Base-by-base conservation (phyloP, 2,888 invertebrate genomes). In the Alsophila aescularia region DNA sequence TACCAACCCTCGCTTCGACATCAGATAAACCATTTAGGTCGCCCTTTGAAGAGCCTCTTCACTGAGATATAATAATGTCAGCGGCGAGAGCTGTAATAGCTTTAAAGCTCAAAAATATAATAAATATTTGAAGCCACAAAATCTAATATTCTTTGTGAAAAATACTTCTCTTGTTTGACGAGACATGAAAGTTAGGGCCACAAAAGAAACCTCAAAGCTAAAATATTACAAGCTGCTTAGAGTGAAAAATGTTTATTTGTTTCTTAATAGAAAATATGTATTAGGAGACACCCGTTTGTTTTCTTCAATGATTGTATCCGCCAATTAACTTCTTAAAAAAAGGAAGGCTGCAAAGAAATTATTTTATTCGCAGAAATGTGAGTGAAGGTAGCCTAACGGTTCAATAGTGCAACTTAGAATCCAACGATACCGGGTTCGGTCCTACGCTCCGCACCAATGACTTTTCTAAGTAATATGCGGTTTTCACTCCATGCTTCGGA, bases 141-240 rank as follows among this genome's bases (percentile, higher is more conserved):
- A 52, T 44, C 37, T 52, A 44, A 52, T 45, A 45, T 45, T 52
- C 44, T 45, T 45, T 52, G 44, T 45, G 32, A 45, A 45, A 52
- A 52, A 52, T 40, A 37, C 34, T 39, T 52, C 37, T 39, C 44
- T 44, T 24, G 44, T 52, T 32, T 34, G 37, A 39, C 51, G 44
- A 21, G 39, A 52, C 43, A 32, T 39, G 51, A 44, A 39, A 32
- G 44, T 24, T 2, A 27, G 37, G 32, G 31, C 24, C 34, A 31
- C 44, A 39, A 44, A 43, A 43, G 18, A 43, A 44, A 24, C 43
- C 43, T 31, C 37, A 32, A 18, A 43, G 37, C 14, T 27, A 3
- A 40, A 41, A 31, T 39, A 31, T 18, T 36, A 27, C 18, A 43
- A 50, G 21, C 43, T 37, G 16, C 37, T 44, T 29, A 29, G 35